Percentiles rank a stretch among this genome's conserved stretches.
phyloP scores from a whole-genome alignment of 2,113 vertebrate genomes.

The Pelecanus crispus region DNA sequence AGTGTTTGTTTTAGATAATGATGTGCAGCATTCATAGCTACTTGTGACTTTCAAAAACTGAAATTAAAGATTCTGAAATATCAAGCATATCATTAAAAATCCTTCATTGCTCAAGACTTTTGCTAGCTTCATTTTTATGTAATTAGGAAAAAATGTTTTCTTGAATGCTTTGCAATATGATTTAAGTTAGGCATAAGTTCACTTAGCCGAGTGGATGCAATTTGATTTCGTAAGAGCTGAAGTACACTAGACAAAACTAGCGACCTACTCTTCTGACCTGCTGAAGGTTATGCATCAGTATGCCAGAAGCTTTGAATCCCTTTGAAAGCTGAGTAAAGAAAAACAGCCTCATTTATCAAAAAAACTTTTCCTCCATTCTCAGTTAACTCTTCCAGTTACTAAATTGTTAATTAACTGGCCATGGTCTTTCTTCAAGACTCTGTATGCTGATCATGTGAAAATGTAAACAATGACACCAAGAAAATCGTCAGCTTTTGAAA shows the following conservation, averaged over 20 bases:
- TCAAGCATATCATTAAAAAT: slow-evolving; percentile 28
- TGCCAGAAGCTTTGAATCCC: background rate
- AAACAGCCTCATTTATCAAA: background rate
- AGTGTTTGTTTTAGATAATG: slow-evolving; percentile 60
- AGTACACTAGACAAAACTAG: background rate
- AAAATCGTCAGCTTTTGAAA: background rate
- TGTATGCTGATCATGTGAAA: background rate
- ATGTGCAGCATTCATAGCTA: slow-evolving; percentile 23
- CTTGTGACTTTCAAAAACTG: slow-evolving; percentile 38
- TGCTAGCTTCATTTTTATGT: slow-evolving; percentile 50
- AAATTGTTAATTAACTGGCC: background rate
- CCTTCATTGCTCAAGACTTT: slow-evolving; percentile 6
- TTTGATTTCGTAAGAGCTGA: slow-evolving; percentile 4
- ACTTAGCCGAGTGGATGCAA: slow-evolving; percentile 33
- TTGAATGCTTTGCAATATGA: background rate
- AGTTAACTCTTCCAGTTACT: background rate
- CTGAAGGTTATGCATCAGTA: background rate
- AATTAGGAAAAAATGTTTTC: slow-evolving; percentile 43
- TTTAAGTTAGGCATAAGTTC: slow-evolving; percentile 41
- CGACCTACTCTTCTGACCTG: background rate
- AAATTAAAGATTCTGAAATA: slow-evolving; percentile 54
- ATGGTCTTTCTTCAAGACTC: background rate
- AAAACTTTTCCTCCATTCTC: background rate
- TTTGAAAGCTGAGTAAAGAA: background rate
- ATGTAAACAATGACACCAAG: background rate